phyloP scores from a whole-genome alignment of 2,888 invertebrate genomes.

The Ennomos fuscantarius region DNA sequence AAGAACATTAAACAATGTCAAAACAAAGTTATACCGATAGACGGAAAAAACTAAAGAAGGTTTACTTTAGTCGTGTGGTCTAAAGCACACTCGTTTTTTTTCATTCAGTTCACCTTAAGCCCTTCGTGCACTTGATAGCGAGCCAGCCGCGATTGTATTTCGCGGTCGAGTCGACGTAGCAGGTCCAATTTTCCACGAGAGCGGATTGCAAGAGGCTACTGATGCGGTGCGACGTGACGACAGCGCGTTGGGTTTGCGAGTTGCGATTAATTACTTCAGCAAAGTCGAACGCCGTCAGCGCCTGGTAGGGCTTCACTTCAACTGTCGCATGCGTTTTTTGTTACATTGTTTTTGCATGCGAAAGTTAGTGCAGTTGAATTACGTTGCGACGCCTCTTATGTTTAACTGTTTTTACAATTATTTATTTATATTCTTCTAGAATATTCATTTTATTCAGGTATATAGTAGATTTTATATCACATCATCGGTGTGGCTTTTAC shows the following conservation, averaged over 20 bases:
- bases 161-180: slow-evolving; percentile 65
- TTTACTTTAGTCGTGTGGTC: too few relatives aligned
- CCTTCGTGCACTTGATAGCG: slow-evolving; percentile 22
- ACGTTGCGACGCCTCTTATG: slow-evolving; percentile 37
- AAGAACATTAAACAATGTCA: too few relatives aligned
- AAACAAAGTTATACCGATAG: too few relatives aligned
- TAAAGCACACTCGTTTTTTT: too few relatives aligned
- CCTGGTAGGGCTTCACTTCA: slow-evolving; percentile 71
- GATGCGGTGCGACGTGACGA: slow-evolving; percentile 78
- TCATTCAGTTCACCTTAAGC: too few relatives aligned
- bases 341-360: slow-evolving; percentile 62
- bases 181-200: slow-evolving; percentile 79
- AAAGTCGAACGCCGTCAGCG: slow-evolving; percentile 61
- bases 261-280: slow-evolving; percentile 79
- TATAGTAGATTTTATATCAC: too few relatives aligned
- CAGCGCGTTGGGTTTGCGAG: slow-evolving; percentile 66
- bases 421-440: neutral
- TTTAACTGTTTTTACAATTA: slow-evolving; percentile 10
- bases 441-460: too few relatives aligned
- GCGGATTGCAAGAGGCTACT: slow-evolving; percentile 61
- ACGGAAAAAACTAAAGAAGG: too few relatives aligned
- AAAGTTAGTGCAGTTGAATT: slow-evolving; percentile 47
- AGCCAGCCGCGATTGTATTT: slow-evolving; percentile 57
- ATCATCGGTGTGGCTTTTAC: too few relatives aligned
- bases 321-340: slow-evolving; percentile 67